Evolutionary conservation across 92 coral and sea anemone species (phyloP).

Genomic region (Epizoanthus illoricatus): DNA sequence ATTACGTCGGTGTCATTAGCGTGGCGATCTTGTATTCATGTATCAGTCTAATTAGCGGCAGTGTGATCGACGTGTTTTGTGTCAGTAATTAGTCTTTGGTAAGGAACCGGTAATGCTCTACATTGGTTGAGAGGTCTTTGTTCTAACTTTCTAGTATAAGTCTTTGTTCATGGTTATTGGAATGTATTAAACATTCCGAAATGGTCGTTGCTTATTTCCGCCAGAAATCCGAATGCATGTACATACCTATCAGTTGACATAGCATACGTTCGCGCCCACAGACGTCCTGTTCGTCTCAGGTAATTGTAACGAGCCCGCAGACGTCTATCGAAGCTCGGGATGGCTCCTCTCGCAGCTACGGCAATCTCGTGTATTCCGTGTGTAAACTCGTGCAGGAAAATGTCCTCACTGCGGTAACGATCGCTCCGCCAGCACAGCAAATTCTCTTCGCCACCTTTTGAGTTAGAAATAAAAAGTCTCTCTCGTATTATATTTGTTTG

Average conservation of each 20-base stretch:
- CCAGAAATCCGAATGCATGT: neutral
- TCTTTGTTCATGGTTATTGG: too few relatives aligned
- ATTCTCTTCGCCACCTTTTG: constrained; percentile 92
- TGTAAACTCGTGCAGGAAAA: constrained; percentile 92
- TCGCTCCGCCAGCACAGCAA: constrained; percentile 77
- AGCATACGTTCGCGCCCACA: constrained; percentile 92
- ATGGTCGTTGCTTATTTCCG: neutral
- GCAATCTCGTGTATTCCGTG: constrained; percentile 92
- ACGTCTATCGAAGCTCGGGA: constrained; percentile 77
- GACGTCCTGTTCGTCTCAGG: constrained; percentile 59
- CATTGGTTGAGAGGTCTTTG: too few relatives aligned
- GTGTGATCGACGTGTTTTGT: too few relatives aligned
- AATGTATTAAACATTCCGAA: too few relatives aligned
- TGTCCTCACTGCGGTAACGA: constrained; percentile 90
- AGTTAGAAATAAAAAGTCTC: neutral
- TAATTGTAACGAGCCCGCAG: constrained; percentile 70
- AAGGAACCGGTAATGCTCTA: too few relatives aligned
- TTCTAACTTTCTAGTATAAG: too few relatives aligned
- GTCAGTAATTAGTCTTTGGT: too few relatives aligned
- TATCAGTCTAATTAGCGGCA: too few relatives aligned
- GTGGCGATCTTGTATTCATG: too few relatives aligned
- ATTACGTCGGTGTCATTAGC: too few relatives aligned
- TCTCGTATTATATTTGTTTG: neutral
- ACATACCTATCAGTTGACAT: constrained; percentile 76
- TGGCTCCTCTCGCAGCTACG: constrained; percentile 81